phyloP scores from a whole-genome alignment of 2,888 invertebrate species.

The Tineola bisselliella region DNA sequence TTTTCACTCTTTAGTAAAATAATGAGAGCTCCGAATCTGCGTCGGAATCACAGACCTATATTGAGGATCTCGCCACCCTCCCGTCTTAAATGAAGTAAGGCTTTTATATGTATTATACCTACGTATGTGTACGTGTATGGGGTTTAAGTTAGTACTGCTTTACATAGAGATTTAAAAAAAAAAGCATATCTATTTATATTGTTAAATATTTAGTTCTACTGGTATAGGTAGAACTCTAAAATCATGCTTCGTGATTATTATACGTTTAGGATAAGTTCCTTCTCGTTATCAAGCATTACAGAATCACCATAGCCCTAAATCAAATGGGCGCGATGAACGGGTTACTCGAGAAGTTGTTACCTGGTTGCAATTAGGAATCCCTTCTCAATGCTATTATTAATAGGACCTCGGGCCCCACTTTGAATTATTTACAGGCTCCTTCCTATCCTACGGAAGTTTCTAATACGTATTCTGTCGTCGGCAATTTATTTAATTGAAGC shows the following conservation, averaged over 20 bases:
- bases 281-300: not conserved
- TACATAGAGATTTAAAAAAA: not conserved
- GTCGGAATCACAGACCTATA: conserved; percentile 47
- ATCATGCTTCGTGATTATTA: too few relatives aligned
- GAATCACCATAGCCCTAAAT: conserved; percentile 3
- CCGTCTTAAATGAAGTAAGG: conserved; percentile 10
- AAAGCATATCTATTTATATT: too few relatives aligned
- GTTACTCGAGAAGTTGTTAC: conserved; percentile 9
- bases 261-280: not conserved
- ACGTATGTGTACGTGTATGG: not conserved
- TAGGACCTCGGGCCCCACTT: conserved; percentile 22
- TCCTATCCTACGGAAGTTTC: conserved; percentile 16
- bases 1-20: conserved; percentile 42
- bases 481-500: conserved; percentile 10
- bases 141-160: not conserved
- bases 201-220: too few relatives aligned
- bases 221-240: too few relatives aligned
- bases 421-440: conserved; percentile 24
- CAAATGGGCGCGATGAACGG: conserved; percentile 8
- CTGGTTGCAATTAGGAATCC: conserved; percentile 19
- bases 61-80: conserved; percentile 6
- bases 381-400: conserved; percentile 26
- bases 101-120: not conserved
- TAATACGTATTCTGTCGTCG: conserved; percentile 12
- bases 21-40: conserved; percentile 63